Evolutionary conservation across 1,140 invertebrate species (phyloP).

Genomic region (Drosophila guanche): DNA sequence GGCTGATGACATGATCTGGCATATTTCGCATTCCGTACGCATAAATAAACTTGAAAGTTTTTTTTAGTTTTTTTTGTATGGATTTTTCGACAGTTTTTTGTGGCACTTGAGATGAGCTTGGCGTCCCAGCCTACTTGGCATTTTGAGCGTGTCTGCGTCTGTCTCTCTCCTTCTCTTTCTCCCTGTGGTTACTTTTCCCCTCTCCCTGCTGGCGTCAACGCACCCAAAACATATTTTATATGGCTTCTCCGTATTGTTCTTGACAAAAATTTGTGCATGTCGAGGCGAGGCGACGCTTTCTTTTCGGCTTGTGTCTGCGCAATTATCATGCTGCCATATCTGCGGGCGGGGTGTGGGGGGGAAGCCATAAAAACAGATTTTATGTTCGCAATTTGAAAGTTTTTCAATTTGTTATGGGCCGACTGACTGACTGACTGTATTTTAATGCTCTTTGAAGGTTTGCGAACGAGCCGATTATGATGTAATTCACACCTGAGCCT

Average conservation of each 20-base stretch:
- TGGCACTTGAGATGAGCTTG: constrained; percentile 17
- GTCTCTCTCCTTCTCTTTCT: constrained; percentile 12
- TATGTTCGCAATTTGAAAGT: constrained; percentile 54
- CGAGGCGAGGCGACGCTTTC: constrained; percentile 21
- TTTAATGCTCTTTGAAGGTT: constrained; percentile 48
- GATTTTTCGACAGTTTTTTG: constrained; percentile 16
- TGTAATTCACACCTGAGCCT: constrained; percentile 42
- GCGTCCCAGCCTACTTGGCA: constrained; percentile 40
- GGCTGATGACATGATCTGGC: constrained; percentile 49
- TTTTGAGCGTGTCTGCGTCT: constrained; percentile 38
- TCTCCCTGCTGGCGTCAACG: constrained; percentile 22
- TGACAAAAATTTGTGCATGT: constrained; percentile 44
- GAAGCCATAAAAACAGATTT: constrained; percentile 56
- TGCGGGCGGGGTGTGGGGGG: neutral
- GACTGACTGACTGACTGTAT: constrained; percentile 12
- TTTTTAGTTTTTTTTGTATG: constrained; percentile 10
- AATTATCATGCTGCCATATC: constrained; percentile 56
- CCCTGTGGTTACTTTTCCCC: neutral
- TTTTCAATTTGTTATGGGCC: constrained; percentile 49
- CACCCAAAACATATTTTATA: constrained; percentile 60
- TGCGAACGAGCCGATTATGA: constrained; percentile 47
- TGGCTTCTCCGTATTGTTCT: constrained; percentile 53
- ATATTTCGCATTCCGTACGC: constrained; percentile 52
- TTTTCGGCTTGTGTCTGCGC: constrained; percentile 34
- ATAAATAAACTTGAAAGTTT: constrained; percentile 52